Conservation (phyloP, 2,888 invertebrate species). For the Augochlorella aurata region DNA sequence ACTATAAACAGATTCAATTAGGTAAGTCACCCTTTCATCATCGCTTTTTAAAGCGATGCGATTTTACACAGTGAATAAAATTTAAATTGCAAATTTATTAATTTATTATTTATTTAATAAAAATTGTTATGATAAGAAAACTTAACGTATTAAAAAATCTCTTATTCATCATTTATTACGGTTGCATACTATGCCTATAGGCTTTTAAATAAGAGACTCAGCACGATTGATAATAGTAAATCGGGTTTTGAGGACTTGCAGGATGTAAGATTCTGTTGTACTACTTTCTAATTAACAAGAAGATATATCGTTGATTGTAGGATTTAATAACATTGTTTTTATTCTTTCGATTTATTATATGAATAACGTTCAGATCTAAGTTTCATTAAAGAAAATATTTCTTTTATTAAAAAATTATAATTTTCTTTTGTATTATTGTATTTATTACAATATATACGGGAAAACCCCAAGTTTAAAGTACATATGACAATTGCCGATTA, state of each 20-base stretch:
- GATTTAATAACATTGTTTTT: slow-evolving; percentile 13
- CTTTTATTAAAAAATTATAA: not conserved
- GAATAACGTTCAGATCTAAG: not conserved
- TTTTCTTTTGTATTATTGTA: not conserved
- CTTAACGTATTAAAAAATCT: not conserved
- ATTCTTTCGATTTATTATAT: not conserved
- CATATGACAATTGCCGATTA: not conserved
- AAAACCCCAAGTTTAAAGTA: not conserved
- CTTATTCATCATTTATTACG: not conserved
- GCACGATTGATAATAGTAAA: slow-evolving; percentile 42
- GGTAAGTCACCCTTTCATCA: slow-evolving; percentile 60
- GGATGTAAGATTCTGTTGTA: slow-evolving; percentile 42
- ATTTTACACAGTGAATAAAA: slow-evolving; percentile 8
- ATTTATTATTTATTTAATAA: slow-evolving; percentile 5
- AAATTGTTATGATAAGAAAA: not conserved
- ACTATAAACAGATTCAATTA: slow-evolving; percentile 11
- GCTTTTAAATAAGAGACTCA: slow-evolving; percentile 1
- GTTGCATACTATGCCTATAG: not conserved
- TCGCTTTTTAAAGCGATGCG: slow-evolving; percentile 58
- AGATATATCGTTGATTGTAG: slow-evolving; percentile 16
- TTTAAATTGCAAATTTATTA: not conserved
- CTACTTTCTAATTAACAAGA: slow-evolving; percentile 54
- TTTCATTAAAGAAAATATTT: not conserved
- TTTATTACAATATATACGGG: not conserved
- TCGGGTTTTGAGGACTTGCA: slow-evolving; percentile 45